Evolutionary conservation across 2,888 invertebrate genomes (phyloP).

Genomic region (Ormia ochracea): DNA sequence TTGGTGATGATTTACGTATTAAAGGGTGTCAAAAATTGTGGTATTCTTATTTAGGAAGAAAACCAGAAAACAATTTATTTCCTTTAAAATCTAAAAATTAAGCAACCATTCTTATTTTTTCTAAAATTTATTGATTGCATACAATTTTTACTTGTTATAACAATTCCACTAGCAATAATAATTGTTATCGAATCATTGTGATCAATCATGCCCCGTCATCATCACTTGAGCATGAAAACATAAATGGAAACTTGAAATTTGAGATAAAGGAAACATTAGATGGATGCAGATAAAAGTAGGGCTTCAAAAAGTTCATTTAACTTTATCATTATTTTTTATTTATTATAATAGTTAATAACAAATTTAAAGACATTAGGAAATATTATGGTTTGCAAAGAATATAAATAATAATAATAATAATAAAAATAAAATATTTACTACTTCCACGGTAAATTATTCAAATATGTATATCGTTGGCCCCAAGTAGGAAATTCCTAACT

Average conservation of each 20-base stretch:
- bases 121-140: not conserved
- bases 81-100: too few relatives aligned
- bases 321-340: slow-evolving; percentile 27
- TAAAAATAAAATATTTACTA: not conserved
- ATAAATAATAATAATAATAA: not conserved
- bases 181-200: slow-evolving; percentile 12
- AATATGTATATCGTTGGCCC: too few relatives aligned
- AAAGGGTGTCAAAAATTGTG: too few relatives aligned
- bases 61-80: too few relatives aligned
- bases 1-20: too few relatives aligned
- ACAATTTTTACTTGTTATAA: not conserved
- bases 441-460: not conserved
- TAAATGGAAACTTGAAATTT: slow-evolving; percentile 2
- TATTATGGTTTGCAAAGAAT: slow-evolving; percentile 30
- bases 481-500: too few relatives aligned
- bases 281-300: not conserved
- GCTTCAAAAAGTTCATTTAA: slow-evolving; percentile 38
- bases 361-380: slow-evolving; percentile 8
- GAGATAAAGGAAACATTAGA: slow-evolving; percentile 8
- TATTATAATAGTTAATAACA: not conserved
- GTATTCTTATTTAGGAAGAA: too few relatives aligned
- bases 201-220: slow-evolving; percentile 30
- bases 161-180: not conserved
- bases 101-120: not conserved
- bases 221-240: slow-evolving; percentile 16